Evolutionary conservation across 2,888 invertebrate species (phyloP).

Genomic region (Teinopalpus imperialis): DNA sequence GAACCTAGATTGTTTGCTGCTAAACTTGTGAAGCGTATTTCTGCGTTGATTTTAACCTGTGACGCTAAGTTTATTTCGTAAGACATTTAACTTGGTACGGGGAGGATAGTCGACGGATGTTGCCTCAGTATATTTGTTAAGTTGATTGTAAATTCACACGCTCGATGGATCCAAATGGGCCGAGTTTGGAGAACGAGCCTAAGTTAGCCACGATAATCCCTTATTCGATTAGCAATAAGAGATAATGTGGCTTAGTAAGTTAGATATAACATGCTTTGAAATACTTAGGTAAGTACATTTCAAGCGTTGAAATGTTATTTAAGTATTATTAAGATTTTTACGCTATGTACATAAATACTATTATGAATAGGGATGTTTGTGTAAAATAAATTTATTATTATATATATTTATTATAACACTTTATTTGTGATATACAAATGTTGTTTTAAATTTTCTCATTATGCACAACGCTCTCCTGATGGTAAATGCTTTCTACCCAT

Average conservation of each 20-base stretch:
- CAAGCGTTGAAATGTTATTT: background rate
- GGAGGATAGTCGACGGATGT: constrained; percentile 37
- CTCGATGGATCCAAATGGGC: constrained; percentile 47
- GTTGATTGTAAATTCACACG: constrained; percentile 51
- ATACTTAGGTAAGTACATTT: constrained; percentile 3
- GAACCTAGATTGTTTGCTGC: constrained; percentile 31
- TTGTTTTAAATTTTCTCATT: no score
- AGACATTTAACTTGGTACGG: constrained; percentile 37
- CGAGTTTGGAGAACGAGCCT: constrained; percentile 46
- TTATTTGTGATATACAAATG: no score
- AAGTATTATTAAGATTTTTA: no score
- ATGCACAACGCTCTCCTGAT: no score
- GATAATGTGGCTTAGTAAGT: constrained; percentile 32
- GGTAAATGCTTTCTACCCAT: no score
- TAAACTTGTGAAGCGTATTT: constrained; percentile 17
- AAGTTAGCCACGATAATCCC: constrained; percentile 50
- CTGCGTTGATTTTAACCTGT: constrained; percentile 27
- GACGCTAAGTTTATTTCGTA: constrained; percentile 29
- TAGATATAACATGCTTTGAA: constrained; percentile 11
- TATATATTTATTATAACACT: no score
- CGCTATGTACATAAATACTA: no score
- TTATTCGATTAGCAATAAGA: constrained; percentile 39
- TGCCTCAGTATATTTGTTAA: constrained; percentile 44
- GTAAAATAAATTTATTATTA: no score
- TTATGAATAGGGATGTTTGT: no score